These are phyloP conservation scores for Argya squamiceps DNA, from an alignment of 2,797 vertebrate genomes.

Conservation along the genomic window DNA sequence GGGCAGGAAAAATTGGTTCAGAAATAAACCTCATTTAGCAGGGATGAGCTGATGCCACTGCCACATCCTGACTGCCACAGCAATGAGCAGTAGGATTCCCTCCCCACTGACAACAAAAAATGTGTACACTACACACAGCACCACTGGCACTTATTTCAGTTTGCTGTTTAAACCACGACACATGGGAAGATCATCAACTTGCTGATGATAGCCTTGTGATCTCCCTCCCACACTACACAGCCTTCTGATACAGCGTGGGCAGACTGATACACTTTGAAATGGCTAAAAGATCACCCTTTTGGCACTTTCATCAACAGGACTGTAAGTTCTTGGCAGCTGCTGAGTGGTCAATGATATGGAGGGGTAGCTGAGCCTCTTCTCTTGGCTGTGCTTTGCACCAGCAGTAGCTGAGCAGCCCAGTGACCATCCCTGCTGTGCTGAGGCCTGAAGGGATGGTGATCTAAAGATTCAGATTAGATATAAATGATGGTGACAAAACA, in stretches of 20 bases:
- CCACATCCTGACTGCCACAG: neutral
- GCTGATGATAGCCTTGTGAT: neutral
- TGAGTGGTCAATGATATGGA: rapidly evolving
- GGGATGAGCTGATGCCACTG: neutral
- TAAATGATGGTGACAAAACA: neutral
- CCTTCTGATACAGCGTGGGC: neutral
- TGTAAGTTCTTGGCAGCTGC: neutral
- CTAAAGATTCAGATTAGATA: neutral
- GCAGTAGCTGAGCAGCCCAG: neutral
- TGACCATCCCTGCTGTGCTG: neutral
- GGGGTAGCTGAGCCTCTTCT: neutral
- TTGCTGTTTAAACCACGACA: neutral
- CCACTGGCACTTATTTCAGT: neutral
- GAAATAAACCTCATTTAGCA: neutral
- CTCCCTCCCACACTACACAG: neutral
- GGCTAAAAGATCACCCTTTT: neutral
- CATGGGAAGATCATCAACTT: neutral
- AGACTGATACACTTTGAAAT: neutral
- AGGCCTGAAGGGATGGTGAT: neutral
- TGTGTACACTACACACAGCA: rapidly evolving
- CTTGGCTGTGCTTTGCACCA: neutral
- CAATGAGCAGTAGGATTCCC: rapidly evolving
- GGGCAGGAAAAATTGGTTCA: neutral
- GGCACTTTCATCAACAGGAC: neutral
- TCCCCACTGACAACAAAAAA: rapidly evolving